Base-by-base conservation (phyloP, 2,888 invertebrate species). In the Caenorhabditis sp. region DNA sequence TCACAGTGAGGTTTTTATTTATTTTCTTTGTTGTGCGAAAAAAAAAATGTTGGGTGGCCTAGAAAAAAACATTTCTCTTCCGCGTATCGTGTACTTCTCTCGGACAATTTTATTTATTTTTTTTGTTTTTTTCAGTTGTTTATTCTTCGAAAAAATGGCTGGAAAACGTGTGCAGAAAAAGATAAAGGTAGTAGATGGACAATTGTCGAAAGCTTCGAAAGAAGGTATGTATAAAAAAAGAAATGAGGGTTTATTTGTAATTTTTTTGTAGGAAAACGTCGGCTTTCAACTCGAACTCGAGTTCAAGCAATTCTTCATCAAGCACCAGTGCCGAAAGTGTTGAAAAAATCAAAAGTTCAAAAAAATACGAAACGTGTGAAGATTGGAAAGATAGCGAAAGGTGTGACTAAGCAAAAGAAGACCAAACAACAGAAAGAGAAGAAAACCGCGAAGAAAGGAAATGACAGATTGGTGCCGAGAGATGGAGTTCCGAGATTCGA, bases 391-490 rank as follows among this genome's bases (percentile, higher is more conserved):
- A 26, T 65, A 10, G 17, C 53, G 10, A 63, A 67, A 58, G 31
- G 50, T 1, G 62, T 54, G n/a, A 63, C 63, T 23, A 71, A 57
- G 31, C 14, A 60, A 14, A 49, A 60, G 56, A 63, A 57, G 21
- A 61, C 52, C n/a, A 64, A 43, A 8, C 43, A 56, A 27, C 61
- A 36, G 26, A 69, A 65, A 52, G 65, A 23, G 38, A 65, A 65
- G 25, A 67, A 63, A n/a, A 23, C 21, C 5, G 12, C 63, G 36
- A 81, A 80, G 68, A 80, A 78, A 43, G 80, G 80, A 60, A 82
- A 82, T 52, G 82, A 82, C 27, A 59, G 77, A 25, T 64, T 82
- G 49, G 67, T 69, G 17, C 66, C 76, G 25, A 58, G 81, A 25
- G 59, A 58, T 36, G 65, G 61, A 21, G 70, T 79, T 49, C 61